These are phyloP conservation scores for Esox masquinongy DNA, from an alignment of 2,797 vertebrate genomes.

Conservation along the genomic window DNA sequence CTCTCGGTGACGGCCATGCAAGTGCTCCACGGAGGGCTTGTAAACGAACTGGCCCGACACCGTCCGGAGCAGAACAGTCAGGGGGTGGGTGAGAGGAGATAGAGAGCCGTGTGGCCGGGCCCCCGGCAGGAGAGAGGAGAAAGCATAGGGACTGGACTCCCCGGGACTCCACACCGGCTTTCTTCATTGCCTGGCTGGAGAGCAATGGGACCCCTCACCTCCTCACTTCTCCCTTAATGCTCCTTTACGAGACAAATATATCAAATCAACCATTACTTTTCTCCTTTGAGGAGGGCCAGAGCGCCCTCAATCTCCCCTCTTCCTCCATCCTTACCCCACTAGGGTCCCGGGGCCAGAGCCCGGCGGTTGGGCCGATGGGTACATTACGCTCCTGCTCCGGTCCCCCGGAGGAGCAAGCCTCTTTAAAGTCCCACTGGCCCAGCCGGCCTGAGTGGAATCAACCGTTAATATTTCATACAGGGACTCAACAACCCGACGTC, in stretches of 20 bases:
- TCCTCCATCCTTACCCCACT: constrained; percentile 12
- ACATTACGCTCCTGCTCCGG: constrained; percentile 34
- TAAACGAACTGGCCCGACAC: constrained; percentile 44
- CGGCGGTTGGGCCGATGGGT: constrained; percentile 14
- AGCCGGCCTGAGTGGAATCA: constrained; percentile 67
- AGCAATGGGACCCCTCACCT: constrained; percentile 42
- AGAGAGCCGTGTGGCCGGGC: constrained; percentile 39
- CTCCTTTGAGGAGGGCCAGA: constrained; percentile 25
- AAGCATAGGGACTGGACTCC: constrained; percentile 38
- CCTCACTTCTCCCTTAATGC: constrained; percentile 21
- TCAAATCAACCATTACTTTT: constrained; percentile 38
- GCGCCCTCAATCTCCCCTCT: constrained; percentile 17
- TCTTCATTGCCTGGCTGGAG: constrained; percentile 52
- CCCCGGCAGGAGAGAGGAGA: constrained; percentile 26
- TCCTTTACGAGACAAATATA: constrained; percentile 57
- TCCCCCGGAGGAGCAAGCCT: constrained; percentile 20
- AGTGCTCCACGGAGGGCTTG: constrained; percentile 29
- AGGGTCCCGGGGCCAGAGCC: not conserved
- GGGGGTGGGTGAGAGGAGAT: constrained; percentile 11
- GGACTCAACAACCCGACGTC: constrained; percentile 56
- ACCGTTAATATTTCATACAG: constrained; percentile 84
- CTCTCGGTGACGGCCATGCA: constrained; percentile 23
- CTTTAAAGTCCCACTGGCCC: constrained; percentile 48
- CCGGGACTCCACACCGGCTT: constrained; percentile 41
- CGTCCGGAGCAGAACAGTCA: constrained; percentile 19